phyloP scores from a whole-genome alignment of 23 tunicate genomes.

The Aplidium turbinatum region DNA sequence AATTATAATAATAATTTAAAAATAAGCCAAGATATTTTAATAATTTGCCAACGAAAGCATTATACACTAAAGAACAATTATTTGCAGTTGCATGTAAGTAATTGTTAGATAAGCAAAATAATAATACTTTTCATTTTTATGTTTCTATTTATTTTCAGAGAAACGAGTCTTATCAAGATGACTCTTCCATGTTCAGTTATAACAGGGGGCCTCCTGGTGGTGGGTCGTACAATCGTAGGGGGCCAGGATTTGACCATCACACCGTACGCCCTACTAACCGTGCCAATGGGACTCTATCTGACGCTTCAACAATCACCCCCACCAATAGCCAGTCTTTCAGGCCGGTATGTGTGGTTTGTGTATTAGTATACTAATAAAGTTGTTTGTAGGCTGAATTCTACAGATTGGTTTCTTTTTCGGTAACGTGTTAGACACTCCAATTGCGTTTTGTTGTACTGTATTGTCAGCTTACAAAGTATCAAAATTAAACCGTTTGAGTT shows the following conservation, averaged over 20 bases:
- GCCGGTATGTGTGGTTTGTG: conserved; percentile 66
- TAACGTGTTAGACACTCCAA: too few relatives aligned
- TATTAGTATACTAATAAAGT: too few relatives aligned
- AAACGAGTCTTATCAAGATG: conserved; percentile 32
- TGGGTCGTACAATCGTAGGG: conserved; percentile 27
- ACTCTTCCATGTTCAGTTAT: conserved; percentile 55
- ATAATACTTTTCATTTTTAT: background rate
- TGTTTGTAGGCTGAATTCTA: too few relatives aligned
- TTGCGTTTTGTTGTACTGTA: too few relatives aligned
- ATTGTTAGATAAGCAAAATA: background rate
- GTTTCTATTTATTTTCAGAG: conserved; percentile 24
- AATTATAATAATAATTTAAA: too few relatives aligned
- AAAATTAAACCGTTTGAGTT: too few relatives aligned
- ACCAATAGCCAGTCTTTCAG: conserved; percentile 57
- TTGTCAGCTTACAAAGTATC: too few relatives aligned
- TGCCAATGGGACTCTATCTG: conserved; percentile 58
- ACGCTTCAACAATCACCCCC: conserved; percentile 75
- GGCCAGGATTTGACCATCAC: conserved; percentile 23
- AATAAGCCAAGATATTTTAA: too few relatives aligned
- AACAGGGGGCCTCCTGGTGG: conserved; percentile 64
- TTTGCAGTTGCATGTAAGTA: too few relatives aligned
- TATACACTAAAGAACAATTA: too few relatives aligned
- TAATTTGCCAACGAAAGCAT: too few relatives aligned
- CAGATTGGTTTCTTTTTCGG: too few relatives aligned
- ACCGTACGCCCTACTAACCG: conserved; percentile 95